Evolutionary conservation across 53 echinoderm and acorn worm genomes (phyloP).

Genomic region (Paracentrotus lividus): DNA sequence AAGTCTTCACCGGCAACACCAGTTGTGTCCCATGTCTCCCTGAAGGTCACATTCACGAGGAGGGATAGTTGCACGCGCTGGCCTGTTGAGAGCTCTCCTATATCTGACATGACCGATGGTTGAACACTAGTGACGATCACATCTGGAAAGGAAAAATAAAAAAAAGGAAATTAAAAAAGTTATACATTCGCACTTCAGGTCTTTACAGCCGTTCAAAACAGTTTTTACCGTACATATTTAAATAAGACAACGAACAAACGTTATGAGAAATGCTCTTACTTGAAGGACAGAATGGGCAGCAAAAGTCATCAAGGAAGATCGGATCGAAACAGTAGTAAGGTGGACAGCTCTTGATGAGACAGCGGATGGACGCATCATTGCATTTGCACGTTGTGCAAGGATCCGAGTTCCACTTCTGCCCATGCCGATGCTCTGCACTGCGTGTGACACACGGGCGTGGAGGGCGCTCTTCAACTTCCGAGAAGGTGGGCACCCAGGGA

Average conservation of each 20-base stretch:
- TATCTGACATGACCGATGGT: background rate
- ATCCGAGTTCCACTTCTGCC: background rate
- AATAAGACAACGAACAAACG: no score
- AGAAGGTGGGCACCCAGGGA: background rate
- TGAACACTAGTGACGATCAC: slow-evolving; percentile 22
- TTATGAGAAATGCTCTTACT: slow-evolving; percentile 22
- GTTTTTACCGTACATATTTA: background rate
- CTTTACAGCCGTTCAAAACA: background rate
- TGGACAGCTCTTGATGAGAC: slow-evolving; percentile 63
- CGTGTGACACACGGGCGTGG: slow-evolving; percentile 61
- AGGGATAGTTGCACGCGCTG: background rate
- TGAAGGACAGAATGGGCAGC: slow-evolving; percentile 57
- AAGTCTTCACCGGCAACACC: slow-evolving; percentile 42
- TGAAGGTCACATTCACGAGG: slow-evolving; percentile 53
- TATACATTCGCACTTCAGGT: background rate
- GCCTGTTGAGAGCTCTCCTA: background rate
- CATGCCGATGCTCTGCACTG: background rate
- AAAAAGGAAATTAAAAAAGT: background rate
- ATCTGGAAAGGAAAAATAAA: background rate
- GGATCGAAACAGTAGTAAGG: slow-evolving; percentile 63
- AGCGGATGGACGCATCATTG: slow-evolving; percentile 44
- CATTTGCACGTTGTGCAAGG: slow-evolving; percentile 50
- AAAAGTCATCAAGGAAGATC: background rate
- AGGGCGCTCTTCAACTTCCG: slow-evolving; percentile 39
- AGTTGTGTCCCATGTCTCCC: slow-evolving; percentile 33